phyloP scores from a whole-genome alignment of 2,888 invertebrate genomes.

The Pollenia griseotomentosa region DNA sequence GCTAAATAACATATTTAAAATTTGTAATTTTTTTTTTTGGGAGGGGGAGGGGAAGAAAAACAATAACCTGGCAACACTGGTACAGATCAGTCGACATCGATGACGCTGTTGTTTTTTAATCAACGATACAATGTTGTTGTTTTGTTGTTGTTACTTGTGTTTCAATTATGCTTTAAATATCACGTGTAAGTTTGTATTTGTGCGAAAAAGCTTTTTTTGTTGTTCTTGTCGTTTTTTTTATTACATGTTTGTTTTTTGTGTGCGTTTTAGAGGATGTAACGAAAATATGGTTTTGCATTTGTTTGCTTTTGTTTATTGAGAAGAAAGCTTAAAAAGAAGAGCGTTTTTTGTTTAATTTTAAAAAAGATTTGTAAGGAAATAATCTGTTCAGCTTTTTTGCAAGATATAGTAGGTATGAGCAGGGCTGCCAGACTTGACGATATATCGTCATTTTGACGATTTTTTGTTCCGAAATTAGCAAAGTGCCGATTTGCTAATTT shows the following conservation, averaged over 20 bases:
- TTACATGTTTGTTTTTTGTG: not conserved
- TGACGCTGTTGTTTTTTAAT: conserved; percentile 4
- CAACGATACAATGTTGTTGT: conserved; percentile 12
- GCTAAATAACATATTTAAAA: no score
- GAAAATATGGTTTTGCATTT: not conserved
- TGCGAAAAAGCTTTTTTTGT: not conserved
- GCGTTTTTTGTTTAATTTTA: no score
- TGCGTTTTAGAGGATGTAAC: not conserved
- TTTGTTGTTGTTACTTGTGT: not conserved
- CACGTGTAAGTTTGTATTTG: conserved; percentile 20
- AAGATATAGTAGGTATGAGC: no score
- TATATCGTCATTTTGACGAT: no score
- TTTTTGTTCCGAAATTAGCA: no score
- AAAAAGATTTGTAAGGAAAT: no score
- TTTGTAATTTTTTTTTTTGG: no score
- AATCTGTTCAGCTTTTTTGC: no score
- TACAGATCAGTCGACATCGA: conserved; percentile 12
- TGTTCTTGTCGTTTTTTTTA: not conserved
- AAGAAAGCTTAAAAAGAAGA: not conserved
- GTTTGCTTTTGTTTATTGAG: not conserved
- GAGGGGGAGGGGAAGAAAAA: no score
- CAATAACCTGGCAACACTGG: not conserved
- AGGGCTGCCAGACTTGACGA: no score
- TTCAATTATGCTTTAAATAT: not conserved
- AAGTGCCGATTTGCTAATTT: no score